A percentile compares a stretch with the other conserved stretches of the same genome.
Evolutionary conservation across 2,113 vertebrate species (phyloP).

Genomic region (Heptranchias perlo): DNA sequence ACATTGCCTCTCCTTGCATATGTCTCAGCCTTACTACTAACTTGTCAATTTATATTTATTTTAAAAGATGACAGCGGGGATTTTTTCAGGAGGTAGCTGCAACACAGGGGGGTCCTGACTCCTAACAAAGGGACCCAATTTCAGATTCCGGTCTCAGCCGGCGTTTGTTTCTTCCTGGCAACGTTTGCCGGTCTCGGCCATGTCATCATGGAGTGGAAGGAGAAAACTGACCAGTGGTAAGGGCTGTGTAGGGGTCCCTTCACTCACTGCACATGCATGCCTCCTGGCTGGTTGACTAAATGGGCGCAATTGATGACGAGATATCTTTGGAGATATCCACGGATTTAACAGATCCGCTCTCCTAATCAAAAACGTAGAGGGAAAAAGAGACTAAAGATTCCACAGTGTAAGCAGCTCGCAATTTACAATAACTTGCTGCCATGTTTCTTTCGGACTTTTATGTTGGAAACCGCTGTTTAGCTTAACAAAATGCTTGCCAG

Average conservation of each 20-base stretch:
- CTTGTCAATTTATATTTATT: constrained; percentile 34
- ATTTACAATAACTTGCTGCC: neutral
- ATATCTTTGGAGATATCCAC: neutral
- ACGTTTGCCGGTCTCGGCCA: neutral
- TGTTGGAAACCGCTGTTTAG: neutral
- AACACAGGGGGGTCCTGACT: neutral
- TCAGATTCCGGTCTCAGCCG: neutral
- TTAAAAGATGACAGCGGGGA: neutral
- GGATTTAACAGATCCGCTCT: neutral
- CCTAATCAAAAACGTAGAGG: no score
- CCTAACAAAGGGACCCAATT: constrained; percentile 22
- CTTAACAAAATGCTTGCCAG: neutral
- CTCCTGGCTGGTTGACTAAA: neutral
- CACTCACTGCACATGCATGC: neutral
- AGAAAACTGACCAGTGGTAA: neutral
- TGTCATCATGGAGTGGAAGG: neutral
- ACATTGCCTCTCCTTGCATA: constrained; percentile 19
- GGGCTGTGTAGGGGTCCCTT: no score
- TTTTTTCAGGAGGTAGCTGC: constrained; percentile 20
- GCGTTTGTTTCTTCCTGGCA: neutral
- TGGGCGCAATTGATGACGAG: neutral
- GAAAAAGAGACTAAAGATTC: neutral
- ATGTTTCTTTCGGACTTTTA: neutral
- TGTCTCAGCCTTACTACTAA: constrained; percentile 5
- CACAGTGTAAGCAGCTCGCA: neutral